Conservation (phyloP, 2,797 vertebrate species). For the Tangara arthus region DNA sequence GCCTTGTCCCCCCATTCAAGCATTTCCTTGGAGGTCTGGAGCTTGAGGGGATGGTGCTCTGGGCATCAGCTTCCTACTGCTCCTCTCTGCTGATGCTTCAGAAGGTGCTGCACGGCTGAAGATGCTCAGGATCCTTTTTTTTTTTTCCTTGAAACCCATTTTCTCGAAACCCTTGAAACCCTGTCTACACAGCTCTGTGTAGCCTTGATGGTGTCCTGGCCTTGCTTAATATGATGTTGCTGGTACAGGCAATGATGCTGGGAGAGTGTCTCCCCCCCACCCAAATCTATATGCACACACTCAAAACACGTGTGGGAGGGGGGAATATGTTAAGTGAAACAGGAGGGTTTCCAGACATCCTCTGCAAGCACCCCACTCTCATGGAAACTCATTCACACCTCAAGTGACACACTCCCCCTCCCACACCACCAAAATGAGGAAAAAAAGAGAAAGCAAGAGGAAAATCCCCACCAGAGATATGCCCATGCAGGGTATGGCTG, state of each 20-base stretch:
- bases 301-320: neutral
- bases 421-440: neutral
- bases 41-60: neutral
- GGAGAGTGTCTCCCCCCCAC: neutral
- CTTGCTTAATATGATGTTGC: fast-evolving
- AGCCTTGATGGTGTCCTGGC: neutral
- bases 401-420: neutral
- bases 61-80: neutral
- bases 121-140: neutral
- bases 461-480: neutral
- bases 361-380: neutral
- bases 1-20: neutral
- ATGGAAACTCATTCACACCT: neutral
- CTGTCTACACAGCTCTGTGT: fast-evolving
- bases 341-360: neutral
- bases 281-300: neutral
- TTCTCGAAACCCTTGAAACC: neutral
- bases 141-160: neutral
- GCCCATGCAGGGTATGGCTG: fast-evolving
- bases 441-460: neutral
- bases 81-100: neutral
- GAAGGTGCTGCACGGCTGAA: neutral
- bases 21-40: neutral
- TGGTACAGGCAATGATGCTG: neutral
- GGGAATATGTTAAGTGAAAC: neutral